phyloP scores from a whole-genome alignment of 2,113 vertebrate genomes.

The Eleginops maclovinus region DNA sequence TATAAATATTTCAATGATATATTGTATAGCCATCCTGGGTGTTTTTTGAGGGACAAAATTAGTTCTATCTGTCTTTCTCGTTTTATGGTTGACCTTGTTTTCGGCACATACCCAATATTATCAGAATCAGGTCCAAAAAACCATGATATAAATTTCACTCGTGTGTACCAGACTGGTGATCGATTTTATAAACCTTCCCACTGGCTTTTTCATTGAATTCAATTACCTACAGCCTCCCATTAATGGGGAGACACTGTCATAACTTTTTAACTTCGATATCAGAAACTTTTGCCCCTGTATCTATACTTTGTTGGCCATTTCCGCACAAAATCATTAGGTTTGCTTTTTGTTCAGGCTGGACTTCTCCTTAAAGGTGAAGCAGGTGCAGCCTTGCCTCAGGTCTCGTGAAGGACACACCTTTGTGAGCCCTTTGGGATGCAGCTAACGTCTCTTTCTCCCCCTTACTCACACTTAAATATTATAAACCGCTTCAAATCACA shows the following conservation, averaged over 20 bases:
- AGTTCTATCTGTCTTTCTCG: background rate
- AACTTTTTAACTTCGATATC: too few species aligned
- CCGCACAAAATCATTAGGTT: background rate
- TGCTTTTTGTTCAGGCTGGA: background rate
- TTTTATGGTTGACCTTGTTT: background rate
- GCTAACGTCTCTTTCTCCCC: conserved; percentile 1
- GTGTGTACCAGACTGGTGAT: background rate
- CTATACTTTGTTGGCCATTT: too few species aligned
- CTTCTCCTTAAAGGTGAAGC: background rate
- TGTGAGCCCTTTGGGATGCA: background rate
- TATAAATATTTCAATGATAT: too few species aligned
- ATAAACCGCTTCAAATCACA: conserved; percentile 5
- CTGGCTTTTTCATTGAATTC: background rate
- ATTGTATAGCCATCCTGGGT: too few species aligned
- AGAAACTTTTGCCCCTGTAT: too few species aligned
- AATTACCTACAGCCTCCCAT: background rate
- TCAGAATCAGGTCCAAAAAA: background rate
- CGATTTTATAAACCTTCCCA: background rate
- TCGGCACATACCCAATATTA: background rate
- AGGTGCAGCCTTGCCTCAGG: conserved; percentile 16
- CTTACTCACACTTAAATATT: background rate
- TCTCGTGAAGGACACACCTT: conserved; percentile 10
- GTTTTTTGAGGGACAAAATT: background rate
- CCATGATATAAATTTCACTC: background rate
- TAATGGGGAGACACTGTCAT: background rate